Base-by-base conservation (phyloP, 2,797 vertebrate species). In the Lerista edwardsae region DNA sequence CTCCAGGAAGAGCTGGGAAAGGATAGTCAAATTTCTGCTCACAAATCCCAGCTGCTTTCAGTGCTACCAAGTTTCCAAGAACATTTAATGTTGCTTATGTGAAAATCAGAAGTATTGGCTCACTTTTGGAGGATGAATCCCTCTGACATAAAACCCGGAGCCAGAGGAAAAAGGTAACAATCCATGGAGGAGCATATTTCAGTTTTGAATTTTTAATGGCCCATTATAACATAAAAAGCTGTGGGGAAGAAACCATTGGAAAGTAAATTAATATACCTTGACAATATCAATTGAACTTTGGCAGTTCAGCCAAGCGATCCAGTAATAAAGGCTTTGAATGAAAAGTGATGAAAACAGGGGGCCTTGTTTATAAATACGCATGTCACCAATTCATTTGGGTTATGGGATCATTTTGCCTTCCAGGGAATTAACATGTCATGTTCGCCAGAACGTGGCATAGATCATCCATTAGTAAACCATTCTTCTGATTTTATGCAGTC, bases 261-360 rank as follows among this genome's bases (percentile, higher is more conserved):
- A 90, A 76, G 69, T 51, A 68, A 80, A 68, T 62, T 21, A 90
- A 93, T 90, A 77, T 62, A 75, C 6, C 29, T 84, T 78, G 6
- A 67, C 2, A 15, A 47, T 8, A 80, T 39, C 1, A 7, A 61
- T 90, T 86, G 47, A 84, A 72, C 17, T 2, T 80, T 27, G 64
- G 9, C 6, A 1, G 1, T 51, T 3, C 68, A 90, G 73, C 1
- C 9, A 80, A 80, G 0, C 1, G 51, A 2, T 4, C 27, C 44
- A 80, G 29, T 41, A 3, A 85, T 3, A 83, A 73, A 80, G 2
- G 47, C 12, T 88, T 72, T 51, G 79, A 78, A 87, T 85, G 7
- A 2, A 11, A 86, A 72, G 1, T 8, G 64, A 9, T 73, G 2
- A 41, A 65, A 80, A 44, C 62, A 36, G 61, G 36, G 71, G 11